phyloP scores from a whole-genome alignment of 2,797 vertebrate species.

The Centropyge bicolor region DNA sequence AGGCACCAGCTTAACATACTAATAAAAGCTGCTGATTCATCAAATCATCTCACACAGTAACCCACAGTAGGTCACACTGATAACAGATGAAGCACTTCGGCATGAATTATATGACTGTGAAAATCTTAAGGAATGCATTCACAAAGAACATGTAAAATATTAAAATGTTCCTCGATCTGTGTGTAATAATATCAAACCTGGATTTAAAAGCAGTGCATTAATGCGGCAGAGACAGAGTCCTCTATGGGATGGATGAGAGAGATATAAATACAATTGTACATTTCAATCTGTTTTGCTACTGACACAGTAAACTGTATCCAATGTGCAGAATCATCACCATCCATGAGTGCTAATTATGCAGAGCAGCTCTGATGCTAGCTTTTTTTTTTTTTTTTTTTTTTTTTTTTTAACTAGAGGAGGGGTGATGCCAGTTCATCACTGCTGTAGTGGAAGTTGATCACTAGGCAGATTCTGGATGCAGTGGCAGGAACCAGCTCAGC shows the following conservation, averaged over 20 bases:
- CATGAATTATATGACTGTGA: constrained; percentile 39
- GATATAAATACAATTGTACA: constrained; percentile 6
- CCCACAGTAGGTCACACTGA: constrained; percentile 56
- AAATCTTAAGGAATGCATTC: constrained; percentile 30
- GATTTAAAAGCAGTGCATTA: constrained; percentile 41
- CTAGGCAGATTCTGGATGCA: constrained; percentile 83
- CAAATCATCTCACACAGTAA: constrained; percentile 47
- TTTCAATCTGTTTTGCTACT: constrained; percentile 23
- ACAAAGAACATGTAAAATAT: constrained; percentile 55
- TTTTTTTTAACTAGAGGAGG: constrained; percentile 52
- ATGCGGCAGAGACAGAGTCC: constrained; percentile 9
- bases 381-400: constrained; percentile 22
- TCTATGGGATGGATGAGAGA: constrained; percentile 6
- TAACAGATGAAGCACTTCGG: constrained; percentile 48
- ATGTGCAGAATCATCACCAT: constrained; percentile 70
- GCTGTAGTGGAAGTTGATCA: constrained; percentile 83
- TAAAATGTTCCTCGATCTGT: constrained; percentile 23
- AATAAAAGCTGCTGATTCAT: constrained; percentile 74
- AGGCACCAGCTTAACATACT: constrained; percentile 34
- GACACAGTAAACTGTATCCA: constrained; percentile 45
- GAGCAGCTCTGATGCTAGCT: constrained; percentile 58
- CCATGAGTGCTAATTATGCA: constrained; percentile 68
- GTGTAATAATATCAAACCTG: constrained; percentile 48
- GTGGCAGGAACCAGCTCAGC: constrained; percentile 83
- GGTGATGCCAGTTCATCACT: constrained; percentile 71